Conservation (phyloP, 2,888 invertebrate genomes). For the Drosophila fulvimacula region DNA sequence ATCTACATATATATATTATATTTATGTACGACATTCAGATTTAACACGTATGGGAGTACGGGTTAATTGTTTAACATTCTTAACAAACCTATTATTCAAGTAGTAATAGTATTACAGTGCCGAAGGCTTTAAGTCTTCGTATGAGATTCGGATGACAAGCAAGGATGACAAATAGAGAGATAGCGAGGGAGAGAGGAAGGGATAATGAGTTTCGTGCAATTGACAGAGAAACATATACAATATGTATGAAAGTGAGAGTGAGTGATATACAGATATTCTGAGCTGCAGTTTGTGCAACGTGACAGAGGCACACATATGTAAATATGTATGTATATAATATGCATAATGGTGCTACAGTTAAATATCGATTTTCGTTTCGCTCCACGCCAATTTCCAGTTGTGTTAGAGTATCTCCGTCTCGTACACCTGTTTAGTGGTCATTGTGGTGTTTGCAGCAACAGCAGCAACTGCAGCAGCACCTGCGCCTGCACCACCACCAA, state of each 20-base stretch:
- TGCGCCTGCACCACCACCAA: slow-evolving; percentile 43
- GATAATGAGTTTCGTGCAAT: slow-evolving; percentile 25
- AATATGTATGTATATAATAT: not conserved
- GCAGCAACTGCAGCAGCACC: slow-evolving; percentile 48
- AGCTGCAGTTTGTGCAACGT: slow-evolving; percentile 25
- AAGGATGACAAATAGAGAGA: slow-evolving; percentile 12
- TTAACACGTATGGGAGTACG: slow-evolving; percentile 24
- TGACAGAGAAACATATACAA: slow-evolving; percentile 11
- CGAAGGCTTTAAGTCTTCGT: slow-evolving; percentile 33
- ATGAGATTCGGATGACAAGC: slow-evolving; percentile 10
- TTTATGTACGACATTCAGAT: slow-evolving; percentile 42
- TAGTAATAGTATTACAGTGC: slow-evolving; percentile 34
- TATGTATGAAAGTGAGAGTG: not conserved
- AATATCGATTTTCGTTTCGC: slow-evolving; percentile 83
- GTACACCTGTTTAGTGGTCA: slow-evolving; percentile 92
- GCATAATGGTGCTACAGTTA: slow-evolving; percentile 33
- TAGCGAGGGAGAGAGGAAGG: slow-evolving; percentile 2
- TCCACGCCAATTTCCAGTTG: slow-evolving; percentile 83
- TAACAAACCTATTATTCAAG: slow-evolving; percentile 22
- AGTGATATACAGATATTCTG: slow-evolving; percentile 18
- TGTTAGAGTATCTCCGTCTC: slow-evolving; percentile 97
- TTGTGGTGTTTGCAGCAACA: slow-evolving; percentile 66
- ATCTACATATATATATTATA: slow-evolving; percentile 20
- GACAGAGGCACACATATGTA: slow-evolving; percentile 8
- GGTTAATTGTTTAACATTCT: slow-evolving; percentile 29